These are phyloP conservation scores for Magallana angulata DNA, from an alignment of 1,140 invertebrate species.

Conservation along the genomic window DNA sequence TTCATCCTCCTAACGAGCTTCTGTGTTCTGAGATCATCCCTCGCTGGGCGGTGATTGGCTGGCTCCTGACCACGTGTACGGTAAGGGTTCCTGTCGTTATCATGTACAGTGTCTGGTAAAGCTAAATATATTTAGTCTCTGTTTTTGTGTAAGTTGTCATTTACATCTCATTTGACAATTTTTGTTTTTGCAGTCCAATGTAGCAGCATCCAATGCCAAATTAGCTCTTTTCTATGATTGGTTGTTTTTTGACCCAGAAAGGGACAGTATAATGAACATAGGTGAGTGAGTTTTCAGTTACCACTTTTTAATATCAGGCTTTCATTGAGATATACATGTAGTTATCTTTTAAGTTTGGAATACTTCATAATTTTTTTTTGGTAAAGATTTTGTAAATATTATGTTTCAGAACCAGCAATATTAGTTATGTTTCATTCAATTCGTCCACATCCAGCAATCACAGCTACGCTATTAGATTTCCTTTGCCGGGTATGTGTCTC, in stretches of 20 bases:
- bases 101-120: too few species aligned
- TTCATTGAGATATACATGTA: background rate
- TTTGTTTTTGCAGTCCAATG: constrained; percentile 82
- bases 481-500: constrained; percentile 87
- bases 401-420: constrained; percentile 92
- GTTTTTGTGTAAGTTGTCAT: too few species aligned
- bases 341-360: background rate
- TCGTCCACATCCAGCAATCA: constrained; percentile 96
- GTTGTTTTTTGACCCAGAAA: constrained; percentile 96
- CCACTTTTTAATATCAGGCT: background rate
- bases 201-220: constrained; percentile 96
- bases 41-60: constrained; percentile 98
- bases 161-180: background rate
- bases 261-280: constrained; percentile 99
- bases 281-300: constrained; percentile 77
- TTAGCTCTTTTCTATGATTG: constrained; percentile 98
- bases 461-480: constrained; percentile 96
- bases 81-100: constrained; percentile 76
- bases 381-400: background rate
- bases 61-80: constrained; percentile 97
- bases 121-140: too few species aligned
- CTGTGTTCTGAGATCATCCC: constrained; percentile 99
- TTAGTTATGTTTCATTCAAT: constrained; percentile 99
- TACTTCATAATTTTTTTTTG: background rate
- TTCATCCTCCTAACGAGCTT: constrained; percentile 98